A percentile compares a stretch with the other conserved stretches of the same genome.
phyloP scores from a whole-genome alignment of 1,140 invertebrate species.

The Dendrolimus punctatus region DNA sequence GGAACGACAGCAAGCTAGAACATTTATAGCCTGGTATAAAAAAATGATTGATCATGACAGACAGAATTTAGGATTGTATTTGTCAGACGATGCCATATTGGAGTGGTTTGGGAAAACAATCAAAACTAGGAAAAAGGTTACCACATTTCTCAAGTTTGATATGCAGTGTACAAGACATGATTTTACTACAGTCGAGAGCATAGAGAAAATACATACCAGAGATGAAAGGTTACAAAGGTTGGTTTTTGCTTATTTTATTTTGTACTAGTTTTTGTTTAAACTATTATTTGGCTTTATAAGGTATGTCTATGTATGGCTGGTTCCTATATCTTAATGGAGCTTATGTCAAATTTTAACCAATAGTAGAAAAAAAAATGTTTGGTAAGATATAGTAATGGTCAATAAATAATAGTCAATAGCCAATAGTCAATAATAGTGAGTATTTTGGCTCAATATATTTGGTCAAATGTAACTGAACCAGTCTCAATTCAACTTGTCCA shows the following conservation, averaged over 20 bases:
- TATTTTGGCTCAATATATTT: too few species aligned
- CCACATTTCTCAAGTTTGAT: slow-evolving; percentile 54
- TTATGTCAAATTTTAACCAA: too few species aligned
- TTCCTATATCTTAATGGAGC: too few species aligned
- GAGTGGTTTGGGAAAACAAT: slow-evolving; percentile 75
- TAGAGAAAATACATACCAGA: slow-evolving; percentile 45
- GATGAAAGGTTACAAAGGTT: slow-evolving; percentile 40
- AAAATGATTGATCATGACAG: slow-evolving; percentile 59
- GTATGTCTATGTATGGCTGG: too few species aligned
- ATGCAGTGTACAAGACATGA: slow-evolving; percentile 62
- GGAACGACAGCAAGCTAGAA: slow-evolving; percentile 39
- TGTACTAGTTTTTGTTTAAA: too few species aligned
- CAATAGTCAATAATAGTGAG: too few species aligned
- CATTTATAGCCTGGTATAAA: slow-evolving; percentile 59
- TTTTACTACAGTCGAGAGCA: slow-evolving; percentile 51
- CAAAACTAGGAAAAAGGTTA: slow-evolving; percentile 66
- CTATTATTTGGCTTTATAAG: too few species aligned
- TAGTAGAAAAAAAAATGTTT: too few species aligned
- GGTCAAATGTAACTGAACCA: too few species aligned
- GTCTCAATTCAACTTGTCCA: too few species aligned
- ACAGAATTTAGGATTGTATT: slow-evolving; percentile 54
- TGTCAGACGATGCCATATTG: slow-evolving; percentile 69
- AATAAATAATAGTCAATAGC: too few species aligned
- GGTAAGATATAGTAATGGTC: too few species aligned
- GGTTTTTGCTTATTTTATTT: slow-evolving; percentile 9